Evolutionary conservation across 2,888 invertebrate genomes (phyloP).

Genomic region (Cheilosia impressa): DNA sequence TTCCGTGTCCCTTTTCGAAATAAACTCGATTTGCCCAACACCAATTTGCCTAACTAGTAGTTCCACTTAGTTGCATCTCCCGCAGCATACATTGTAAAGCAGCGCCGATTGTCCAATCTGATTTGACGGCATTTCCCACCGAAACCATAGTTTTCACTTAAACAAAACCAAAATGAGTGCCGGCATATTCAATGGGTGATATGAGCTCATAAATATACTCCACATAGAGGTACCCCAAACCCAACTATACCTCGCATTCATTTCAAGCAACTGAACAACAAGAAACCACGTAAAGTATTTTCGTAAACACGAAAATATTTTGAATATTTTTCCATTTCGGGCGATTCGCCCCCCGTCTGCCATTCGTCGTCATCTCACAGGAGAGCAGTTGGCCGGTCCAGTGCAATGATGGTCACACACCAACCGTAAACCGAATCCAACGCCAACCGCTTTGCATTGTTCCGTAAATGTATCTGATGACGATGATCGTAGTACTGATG

Average conservation of each 20-base stretch:
- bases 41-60: slow-evolving; percentile 21
- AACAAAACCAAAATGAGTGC: slow-evolving; percentile 31
- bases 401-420: slow-evolving; percentile 52
- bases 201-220: slow-evolving; percentile 50
- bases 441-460: slow-evolving; percentile 67
- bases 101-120: slow-evolving; percentile 2
- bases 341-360: slow-evolving; percentile 62
- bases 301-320: slow-evolving; percentile 72
- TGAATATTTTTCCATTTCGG: slow-evolving; percentile 72
- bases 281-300: slow-evolving; percentile 71
- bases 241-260: slow-evolving; percentile 26
- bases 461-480: slow-evolving; percentile 69
- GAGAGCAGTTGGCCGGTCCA: slow-evolving; percentile 44
- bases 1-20: not conserved
- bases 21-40: not conserved
- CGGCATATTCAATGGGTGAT: slow-evolving; percentile 40
- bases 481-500: slow-evolving; percentile 71
- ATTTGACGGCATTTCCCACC: slow-evolving; percentile 6
- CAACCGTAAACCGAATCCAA: slow-evolving; percentile 5
- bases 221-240: slow-evolving; percentile 2
- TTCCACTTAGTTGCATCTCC: slow-evolving; percentile 17
- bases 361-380: slow-evolving; percentile 68
- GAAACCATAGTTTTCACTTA: slow-evolving; percentile 47
- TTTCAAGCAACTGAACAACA: slow-evolving; percentile 38
- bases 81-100: not conserved